Conservation (phyloP, 37 sponge, comb jelly and placozoan genomes). For the Agelas oroides region DNA sequence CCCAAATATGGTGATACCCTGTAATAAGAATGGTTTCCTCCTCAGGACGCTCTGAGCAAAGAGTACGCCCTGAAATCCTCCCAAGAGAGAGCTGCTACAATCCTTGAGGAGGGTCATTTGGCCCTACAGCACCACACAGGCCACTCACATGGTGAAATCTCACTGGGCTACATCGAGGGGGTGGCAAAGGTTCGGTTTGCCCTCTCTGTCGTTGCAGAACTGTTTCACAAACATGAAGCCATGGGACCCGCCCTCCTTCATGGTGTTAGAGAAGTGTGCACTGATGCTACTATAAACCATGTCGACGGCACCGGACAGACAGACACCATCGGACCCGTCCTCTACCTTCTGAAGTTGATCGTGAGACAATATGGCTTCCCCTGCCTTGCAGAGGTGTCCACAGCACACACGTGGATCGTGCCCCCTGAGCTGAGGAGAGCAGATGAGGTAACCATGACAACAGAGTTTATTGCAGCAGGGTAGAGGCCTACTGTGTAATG, state of each 20-base stretch:
- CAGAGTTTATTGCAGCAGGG: not conserved
- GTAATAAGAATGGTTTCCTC: no score
- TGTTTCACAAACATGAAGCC: not conserved
- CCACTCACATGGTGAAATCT: not conserved
- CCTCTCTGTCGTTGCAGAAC: constrained; percentile 49
- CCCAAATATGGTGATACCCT: no score
- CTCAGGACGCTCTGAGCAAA: constrained; percentile 69
- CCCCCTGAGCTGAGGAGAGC: constrained; percentile 28
- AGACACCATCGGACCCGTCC: constrained; percentile 27
- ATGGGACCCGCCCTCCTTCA: not conserved
- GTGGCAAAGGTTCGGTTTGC: constrained; percentile 60
- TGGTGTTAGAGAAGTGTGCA: constrained; percentile 15
- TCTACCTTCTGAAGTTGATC: constrained; percentile 69
- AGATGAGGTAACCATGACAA: constrained; percentile 29
- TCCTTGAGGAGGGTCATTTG: constrained; percentile 1
- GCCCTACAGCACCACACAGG: not conserved
- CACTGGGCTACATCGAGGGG: constrained; percentile 51
- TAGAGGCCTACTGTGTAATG: no score
- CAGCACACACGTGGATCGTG: constrained; percentile 48
- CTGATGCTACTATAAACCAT: constrained; percentile 10
- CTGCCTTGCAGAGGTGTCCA: constrained; percentile 34
- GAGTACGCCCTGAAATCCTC: constrained; percentile 3
- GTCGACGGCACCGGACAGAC: constrained; percentile 11
- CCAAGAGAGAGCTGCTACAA: not conserved
- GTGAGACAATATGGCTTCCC: constrained; percentile 64